Conservation (phyloP, 2,797 vertebrate genomes). For the Nannoperca australis region DNA sequence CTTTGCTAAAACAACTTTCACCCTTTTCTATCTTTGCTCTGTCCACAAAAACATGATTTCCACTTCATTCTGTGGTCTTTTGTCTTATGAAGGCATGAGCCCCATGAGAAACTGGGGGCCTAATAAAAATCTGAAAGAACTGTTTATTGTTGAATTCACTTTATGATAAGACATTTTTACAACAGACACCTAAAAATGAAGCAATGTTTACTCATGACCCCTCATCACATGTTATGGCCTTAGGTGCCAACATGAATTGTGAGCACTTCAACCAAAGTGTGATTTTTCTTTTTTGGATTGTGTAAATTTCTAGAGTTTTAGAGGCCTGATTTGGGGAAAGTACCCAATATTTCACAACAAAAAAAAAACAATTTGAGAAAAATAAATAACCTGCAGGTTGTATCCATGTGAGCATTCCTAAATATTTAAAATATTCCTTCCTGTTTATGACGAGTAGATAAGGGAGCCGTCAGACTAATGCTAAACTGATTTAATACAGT, state of each 20-base stretch:
- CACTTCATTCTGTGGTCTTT: no score
- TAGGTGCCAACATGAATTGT: background rate
- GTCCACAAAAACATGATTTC: no score
- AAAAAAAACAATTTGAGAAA: background rate
- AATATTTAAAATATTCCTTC: constrained; percentile 12
- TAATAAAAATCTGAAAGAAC: no score
- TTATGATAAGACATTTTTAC: no score
- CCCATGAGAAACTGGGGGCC: no score
- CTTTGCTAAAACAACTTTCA: no score
- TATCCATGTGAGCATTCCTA: background rate
- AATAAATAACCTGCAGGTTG: background rate
- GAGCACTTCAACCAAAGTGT: background rate
- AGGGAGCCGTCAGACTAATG: constrained; percentile 4
- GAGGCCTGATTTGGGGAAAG: background rate
- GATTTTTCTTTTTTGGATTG: background rate
- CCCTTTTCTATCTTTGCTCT: no score
- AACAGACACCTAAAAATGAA: background rate
- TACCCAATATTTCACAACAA: background rate
- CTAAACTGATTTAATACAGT: background rate
- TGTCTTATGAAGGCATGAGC: no score
- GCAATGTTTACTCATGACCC: background rate
- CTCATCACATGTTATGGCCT: background rate
- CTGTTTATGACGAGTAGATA: background rate
- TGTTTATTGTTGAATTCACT: no score
- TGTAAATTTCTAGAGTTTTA: background rate